These are phyloP conservation scores for Sinocyclocheilus anophthalmus DNA, from an alignment of 2,113 vertebrate species.

Conservation along the genomic window DNA sequence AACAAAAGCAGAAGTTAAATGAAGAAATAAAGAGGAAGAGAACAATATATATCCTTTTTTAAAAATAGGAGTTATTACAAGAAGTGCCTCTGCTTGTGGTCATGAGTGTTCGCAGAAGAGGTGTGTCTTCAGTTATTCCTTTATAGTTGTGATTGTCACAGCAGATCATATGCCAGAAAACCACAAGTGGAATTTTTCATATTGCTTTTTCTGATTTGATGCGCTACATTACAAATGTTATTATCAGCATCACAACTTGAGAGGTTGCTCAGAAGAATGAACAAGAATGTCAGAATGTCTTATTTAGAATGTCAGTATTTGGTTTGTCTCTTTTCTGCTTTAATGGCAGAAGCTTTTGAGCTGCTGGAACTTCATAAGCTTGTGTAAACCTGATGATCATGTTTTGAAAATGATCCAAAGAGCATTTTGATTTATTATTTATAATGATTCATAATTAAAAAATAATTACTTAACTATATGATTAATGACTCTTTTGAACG, in stretches of 20 bases:
- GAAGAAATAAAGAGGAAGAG: neutral
- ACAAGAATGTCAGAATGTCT: neutral
- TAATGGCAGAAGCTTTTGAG: no score
- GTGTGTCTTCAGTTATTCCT: neutral
- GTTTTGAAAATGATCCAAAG: neutral
- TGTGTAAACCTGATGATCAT: neutral
- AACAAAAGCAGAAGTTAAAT: neutral
- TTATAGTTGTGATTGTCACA: neutral
- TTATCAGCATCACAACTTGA: neutral
- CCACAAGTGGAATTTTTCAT: neutral
- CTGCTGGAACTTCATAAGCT: neutral
- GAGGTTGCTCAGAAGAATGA: neutral
- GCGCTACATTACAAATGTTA: neutral
- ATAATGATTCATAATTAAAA: no score
- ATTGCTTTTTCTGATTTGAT: neutral
- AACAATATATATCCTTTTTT: neutral
- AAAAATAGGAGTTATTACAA: neutral
- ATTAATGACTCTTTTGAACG: no score
- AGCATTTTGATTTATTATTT: neutral
- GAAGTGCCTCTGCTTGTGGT: neutral
- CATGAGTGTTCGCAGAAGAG: neutral
- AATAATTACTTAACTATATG: no score
- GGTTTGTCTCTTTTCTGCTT: neutral
- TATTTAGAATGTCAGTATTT: no score
- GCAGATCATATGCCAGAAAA: neutral